Base-by-base conservation (phyloP, 2,113 vertebrate genomes). In the Picathartes gymnocephalus region DNA sequence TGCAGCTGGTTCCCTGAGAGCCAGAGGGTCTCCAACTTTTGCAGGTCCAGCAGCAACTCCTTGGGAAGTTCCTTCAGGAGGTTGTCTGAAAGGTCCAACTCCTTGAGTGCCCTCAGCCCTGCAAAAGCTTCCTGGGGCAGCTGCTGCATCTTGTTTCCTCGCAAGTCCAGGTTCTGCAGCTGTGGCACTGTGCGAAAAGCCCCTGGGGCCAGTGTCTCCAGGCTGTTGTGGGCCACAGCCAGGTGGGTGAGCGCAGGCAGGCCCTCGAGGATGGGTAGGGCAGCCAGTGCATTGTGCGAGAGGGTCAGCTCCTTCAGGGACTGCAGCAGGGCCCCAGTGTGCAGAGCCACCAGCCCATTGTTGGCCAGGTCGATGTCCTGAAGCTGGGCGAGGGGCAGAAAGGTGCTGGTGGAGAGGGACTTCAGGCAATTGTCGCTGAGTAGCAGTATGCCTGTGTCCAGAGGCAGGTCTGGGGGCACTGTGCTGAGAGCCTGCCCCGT, bases 71-170 rank as follows among this genome's bases (percentile, higher is more conserved):
- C 12, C 31, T 82, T 39, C 62, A 97, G 80, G 21, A 48, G 4
- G 19, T 97, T 97, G n/a, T 96, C 96, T 0, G 97, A 97, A 45
- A 97, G 70, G 39, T 97, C 95, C 69, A 97, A 64, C 22, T 97
- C 90, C 54, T 40, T 88, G 50, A 97, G 91, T 5, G 1, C 37
- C 5, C 0, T 19, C 80, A 97, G 72, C n/a, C 92, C 95, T 0
- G 1, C 30, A 24, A 97, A 97, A 31, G 25, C 61, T 0, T 83
- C 45, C 8, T 0, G 2, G 7, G 93, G 95, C 61, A 97, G 82
- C 0, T 20, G 47, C 54, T 1, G 39, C 33, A 97, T 93, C 12
- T 1, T 84, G 82, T 97, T 97, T 13, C 93, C 95, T 17, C 90
- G 74, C 40, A 98, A 93, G 45, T 97, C 81, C 86, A 98, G 83